A percentile compares a stretch with the other conserved stretches of the same genome.
Evolutionary conservation across 2,797 vertebrate genomes (phyloP).

Genomic region (Sebastes trivittatus): DNA sequence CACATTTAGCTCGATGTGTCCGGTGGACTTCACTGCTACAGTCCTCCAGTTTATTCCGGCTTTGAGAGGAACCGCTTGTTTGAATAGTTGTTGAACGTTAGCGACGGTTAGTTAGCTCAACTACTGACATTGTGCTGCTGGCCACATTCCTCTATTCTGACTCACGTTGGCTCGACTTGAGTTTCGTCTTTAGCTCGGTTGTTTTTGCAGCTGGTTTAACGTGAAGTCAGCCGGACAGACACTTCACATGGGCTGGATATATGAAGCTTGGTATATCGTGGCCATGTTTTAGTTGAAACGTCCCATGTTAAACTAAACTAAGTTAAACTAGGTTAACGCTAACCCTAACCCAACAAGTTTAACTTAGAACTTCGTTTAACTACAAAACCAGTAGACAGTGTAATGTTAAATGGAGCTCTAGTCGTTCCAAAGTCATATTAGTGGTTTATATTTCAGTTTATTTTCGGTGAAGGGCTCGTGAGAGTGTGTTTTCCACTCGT

Average conservation of each 20-base stretch:
- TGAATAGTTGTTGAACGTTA: conserved; percentile 19
- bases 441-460: neutral
- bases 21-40: neutral
- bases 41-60: neutral
- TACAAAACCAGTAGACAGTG: neutral
- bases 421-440: accelerated
- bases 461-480: neutral
- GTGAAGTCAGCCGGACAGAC: neutral
- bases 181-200: conserved; percentile 35
- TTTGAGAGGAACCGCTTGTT: conserved; percentile 15
- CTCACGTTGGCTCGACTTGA: conserved; percentile 39
- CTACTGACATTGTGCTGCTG: conserved; percentile 1
- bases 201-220: conserved; percentile 34
- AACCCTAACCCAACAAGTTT: conserved; percentile 28
- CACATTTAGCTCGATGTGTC: neutral
- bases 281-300: neutral
- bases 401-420: accelerated
- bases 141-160: conserved; percentile 62
- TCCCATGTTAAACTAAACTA: neutral
- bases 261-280: neutral
- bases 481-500: conserved; percentile 41
- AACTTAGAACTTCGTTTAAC: conserved; percentile 4
- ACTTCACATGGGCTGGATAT: neutral
- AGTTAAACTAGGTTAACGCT: neutral
- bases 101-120: conserved; percentile 24